These are phyloP conservation scores for Glyphotaelius pellucidus DNA, from an alignment of 2,888 invertebrate genomes.

Conservation along the genomic window DNA sequence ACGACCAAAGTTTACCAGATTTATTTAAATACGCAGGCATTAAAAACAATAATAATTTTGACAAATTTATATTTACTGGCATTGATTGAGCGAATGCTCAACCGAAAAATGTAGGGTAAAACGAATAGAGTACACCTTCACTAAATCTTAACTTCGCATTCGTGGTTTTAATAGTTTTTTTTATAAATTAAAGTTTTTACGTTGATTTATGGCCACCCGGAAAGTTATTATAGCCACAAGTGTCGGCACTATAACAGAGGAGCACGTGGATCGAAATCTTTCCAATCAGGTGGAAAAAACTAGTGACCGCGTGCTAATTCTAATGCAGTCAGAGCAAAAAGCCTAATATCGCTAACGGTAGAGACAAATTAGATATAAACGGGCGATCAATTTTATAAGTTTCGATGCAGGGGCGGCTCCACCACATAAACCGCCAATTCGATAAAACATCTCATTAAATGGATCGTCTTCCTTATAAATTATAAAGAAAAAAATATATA, in stretches of 20 bases:
- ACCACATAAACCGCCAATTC: not conserved
- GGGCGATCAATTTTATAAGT: not conserved
- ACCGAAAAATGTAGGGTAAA: too few relatives aligned
- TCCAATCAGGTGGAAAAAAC: not conserved
- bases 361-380: not conserved
- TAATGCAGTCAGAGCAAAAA: conserved; percentile 27
- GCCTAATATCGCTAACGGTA: conserved; percentile 28
- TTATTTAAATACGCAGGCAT: not conserved
- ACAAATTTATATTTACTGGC: too few relatives aligned
- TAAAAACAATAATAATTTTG: not conserved
- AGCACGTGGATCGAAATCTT: not conserved
- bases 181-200: not conserved
- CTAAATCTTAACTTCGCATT: not conserved
- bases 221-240: not conserved
- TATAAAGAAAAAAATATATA: not conserved
- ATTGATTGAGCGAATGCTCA: too few relatives aligned
- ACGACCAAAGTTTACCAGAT: too few relatives aligned
- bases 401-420: not conserved
- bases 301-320: not conserved
- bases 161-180: not conserved
- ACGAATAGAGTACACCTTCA: too few relatives aligned
- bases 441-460: too few relatives aligned
- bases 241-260: not conserved
- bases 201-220: not conserved
- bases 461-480: too few relatives aligned